Evolutionary conservation across 2,888 invertebrate species (phyloP).

Genomic region (Phortica okadai): DNA sequence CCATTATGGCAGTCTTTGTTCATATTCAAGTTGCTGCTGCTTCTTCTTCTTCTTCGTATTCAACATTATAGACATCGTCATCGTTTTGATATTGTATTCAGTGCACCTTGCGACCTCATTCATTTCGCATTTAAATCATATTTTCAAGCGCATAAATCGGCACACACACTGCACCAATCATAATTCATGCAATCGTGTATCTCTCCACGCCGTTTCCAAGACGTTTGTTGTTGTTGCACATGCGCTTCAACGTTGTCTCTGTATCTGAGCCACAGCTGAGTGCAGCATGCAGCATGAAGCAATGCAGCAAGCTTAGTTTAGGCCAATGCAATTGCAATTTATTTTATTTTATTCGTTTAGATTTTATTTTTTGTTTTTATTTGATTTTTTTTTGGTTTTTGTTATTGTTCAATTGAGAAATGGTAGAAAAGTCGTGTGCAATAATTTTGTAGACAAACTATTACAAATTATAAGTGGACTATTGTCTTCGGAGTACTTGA

Average conservation of each 20-base stretch:
- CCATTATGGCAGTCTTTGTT: no score
- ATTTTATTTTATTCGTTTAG: constrained; percentile 1
- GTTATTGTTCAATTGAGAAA: constrained; percentile 25
- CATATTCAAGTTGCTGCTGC: background rate
- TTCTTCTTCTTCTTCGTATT: background rate
- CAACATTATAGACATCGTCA: background rate
- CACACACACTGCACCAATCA: constrained; percentile 17
- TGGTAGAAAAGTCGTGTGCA: constrained; percentile 31
- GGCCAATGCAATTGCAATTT: constrained; percentile 19
- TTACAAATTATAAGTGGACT: constrained; percentile 28
- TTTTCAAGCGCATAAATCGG: constrained; percentile 36
- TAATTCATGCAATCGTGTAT: constrained; percentile 36
- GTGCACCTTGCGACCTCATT: constrained; percentile 43
- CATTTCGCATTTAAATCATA: constrained; percentile 45
- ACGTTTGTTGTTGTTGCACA: constrained; percentile 19
- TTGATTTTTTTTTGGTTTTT: constrained; percentile 3
- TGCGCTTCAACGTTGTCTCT: background rate
- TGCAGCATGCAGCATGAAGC: background rate
- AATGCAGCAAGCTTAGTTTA: background rate
- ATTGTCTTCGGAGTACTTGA: background rate
- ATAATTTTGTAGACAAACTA: constrained; percentile 36
- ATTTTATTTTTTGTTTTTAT: constrained; percentile 13
- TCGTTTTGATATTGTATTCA: constrained; percentile 13
- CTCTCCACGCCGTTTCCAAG: background rate
- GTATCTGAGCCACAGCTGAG: background rate